Base-by-base conservation (phyloP, 2,888 invertebrate genomes). In the Eupeodes latifasciatus region DNA sequence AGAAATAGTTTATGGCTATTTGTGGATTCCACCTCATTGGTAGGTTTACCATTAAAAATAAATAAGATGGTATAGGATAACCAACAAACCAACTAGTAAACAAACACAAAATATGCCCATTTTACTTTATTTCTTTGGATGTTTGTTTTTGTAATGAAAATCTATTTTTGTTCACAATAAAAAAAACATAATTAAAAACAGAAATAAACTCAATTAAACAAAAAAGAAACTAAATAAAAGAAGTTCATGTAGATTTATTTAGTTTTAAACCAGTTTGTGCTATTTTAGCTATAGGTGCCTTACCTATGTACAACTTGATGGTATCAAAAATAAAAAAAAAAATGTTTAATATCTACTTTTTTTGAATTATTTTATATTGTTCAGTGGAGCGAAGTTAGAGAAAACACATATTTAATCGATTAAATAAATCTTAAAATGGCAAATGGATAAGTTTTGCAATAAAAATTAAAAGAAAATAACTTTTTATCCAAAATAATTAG, bases 161-260 rank as follows among this genome's bases (percentile, higher is more conserved):
- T 83, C 86, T 83, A 87, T 87, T 87, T 87, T 76, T 80, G 80
- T 76, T 83, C 40, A 66, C 27, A 27, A n/a, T n/a, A n/a, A n/a
- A 19, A 19, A 19, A 1, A 27, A 27, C 1, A 27, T 3, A 79
- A 76, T 71, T 79, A 27, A 27, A 27, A 27, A 71, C 76, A 75
- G 44, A 57, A 67, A 36, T 81, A 14, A 55, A 47, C 27, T 61
- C 36, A 85, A 49, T 40, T 34, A 69, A 10, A 47, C 27, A 57
- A 16, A 66, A 77, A 66, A 66, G 19, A 5, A 57, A 27, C 6
- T 27, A 57, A 12, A 57, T 57, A 19, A 16, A 53, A 16, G 16
- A 27, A 55, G 55, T 47, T 47, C 12, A 10, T 47, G 1, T 10
- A 47, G 19, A 55, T 5, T 11, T 27, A 10, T 53, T 16, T 19